These are phyloP conservation scores for Aleadryas rufinucha DNA, from an alignment of 2,113 vertebrate genomes.

Conservation along the genomic window DNA sequence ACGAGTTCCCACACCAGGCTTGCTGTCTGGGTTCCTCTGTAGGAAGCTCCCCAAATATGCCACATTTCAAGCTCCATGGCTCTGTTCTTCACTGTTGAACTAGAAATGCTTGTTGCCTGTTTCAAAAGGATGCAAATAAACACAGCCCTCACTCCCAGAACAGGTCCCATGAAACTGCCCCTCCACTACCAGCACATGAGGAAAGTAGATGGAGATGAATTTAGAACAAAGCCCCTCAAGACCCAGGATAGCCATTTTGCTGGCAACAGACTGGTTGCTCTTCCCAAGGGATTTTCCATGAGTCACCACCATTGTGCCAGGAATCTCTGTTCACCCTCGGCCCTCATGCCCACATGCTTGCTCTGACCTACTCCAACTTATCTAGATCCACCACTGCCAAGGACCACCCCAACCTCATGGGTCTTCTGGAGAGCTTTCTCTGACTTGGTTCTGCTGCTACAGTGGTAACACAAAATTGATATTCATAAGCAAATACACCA, in stretches of 20 bases:
- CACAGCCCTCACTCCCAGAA: neutral
- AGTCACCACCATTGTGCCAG: neutral
- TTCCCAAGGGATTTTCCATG: neutral
- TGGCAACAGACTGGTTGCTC: neutral
- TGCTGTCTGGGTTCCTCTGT: neutral
- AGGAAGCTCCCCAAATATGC: neutral
- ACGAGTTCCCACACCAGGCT: neutral
- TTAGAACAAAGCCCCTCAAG: neutral
- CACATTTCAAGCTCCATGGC: neutral
- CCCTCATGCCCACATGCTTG: neutral
- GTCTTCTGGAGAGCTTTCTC: neutral
- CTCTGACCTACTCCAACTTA: neutral
- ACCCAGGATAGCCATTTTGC: neutral
- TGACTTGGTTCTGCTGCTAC: neutral
- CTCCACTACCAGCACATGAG: neutral
- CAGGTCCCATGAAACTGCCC: neutral
- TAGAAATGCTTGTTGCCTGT: neutral
- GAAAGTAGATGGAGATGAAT: neutral
- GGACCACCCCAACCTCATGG: rapidly evolving
- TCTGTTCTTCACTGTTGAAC: neutral
- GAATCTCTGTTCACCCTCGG: neutral
- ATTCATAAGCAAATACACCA: neutral
- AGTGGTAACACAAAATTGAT: neutral
- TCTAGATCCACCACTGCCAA: neutral
- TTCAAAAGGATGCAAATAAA: neutral